Percentiles rank a stretch among this genome's conserved stretches.
phyloP scores from a whole-genome alignment of 2,888 invertebrate species.

The Dicyrtoma fusca region DNA sequence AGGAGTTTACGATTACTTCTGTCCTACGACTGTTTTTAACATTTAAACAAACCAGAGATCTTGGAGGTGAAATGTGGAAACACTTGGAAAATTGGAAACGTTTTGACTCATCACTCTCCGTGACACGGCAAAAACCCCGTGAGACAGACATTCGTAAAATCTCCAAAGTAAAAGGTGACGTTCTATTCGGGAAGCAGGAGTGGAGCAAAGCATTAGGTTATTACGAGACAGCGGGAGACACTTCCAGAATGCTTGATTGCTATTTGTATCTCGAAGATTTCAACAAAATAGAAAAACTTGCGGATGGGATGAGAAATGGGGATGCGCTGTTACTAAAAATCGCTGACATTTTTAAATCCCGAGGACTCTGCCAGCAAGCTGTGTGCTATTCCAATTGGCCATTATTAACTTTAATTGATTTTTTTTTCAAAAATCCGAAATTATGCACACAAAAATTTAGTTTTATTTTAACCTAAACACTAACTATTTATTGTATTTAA shows the following conservation, averaged over 20 bases:
- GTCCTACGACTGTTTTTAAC: too few species aligned
- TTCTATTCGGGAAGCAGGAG: conserved; percentile 59
- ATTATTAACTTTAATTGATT: not conserved
- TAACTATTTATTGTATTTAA: too few species aligned
- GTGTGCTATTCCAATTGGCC: conserved; percentile 71
- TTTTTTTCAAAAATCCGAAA: not conserved
- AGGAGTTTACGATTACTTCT: conserved; percentile 62
- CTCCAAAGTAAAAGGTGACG: conserved; percentile 59
- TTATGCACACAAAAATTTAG: too few species aligned
- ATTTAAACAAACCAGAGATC: too few species aligned
- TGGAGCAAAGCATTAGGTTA: conserved; percentile 78
- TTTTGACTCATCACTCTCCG: conserved; percentile 72
- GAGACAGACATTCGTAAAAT: conserved; percentile 47
- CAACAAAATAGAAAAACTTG: conserved; percentile 65
- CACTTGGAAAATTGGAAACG: conserved; percentile 94
- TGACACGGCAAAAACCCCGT: conserved; percentile 55
- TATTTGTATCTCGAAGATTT: conserved; percentile 92
- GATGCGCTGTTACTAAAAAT: conserved; percentile 73
- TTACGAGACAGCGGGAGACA: conserved; percentile 83
- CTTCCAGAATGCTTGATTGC: conserved; percentile 81
- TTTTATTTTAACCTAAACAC: too few species aligned
- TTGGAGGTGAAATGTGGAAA: conserved; percentile 72
- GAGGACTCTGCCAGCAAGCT: conserved; percentile 78
- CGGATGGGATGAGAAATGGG: conserved; percentile 74
- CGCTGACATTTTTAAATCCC: conserved; percentile 77